Conservation (phyloP, 64 coral and sea anemone genomes). For the Hydrozoanthus tunicans region DNA sequence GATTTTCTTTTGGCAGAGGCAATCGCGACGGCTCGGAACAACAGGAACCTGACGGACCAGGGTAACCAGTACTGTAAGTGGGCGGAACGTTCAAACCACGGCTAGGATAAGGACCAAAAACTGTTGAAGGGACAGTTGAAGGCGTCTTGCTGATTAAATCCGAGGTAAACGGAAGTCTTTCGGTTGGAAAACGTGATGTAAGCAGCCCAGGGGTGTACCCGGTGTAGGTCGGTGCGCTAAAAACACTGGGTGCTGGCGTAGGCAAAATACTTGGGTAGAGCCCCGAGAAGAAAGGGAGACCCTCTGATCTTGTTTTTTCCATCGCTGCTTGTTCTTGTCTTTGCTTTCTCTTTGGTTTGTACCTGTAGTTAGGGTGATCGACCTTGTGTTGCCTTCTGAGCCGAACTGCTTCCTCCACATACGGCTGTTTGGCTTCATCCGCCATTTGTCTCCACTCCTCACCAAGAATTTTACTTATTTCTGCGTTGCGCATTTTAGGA, state of each 20-base stretch:
- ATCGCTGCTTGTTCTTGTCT: slow-evolving; percentile 46
- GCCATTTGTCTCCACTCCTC: slow-evolving; percentile 91
- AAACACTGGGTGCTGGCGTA: not conserved
- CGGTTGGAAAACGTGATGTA: slow-evolving; percentile 30
- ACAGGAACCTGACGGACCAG: slow-evolving; percentile 1
- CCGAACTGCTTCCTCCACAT: slow-evolving; percentile 74
- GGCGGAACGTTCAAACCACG: slow-evolving; percentile 5
- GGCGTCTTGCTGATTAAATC: slow-evolving; percentile 19
- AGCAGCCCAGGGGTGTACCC: slow-evolving; percentile 7
- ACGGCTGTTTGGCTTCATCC: slow-evolving; percentile 74
- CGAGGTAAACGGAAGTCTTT: slow-evolving; percentile 20
- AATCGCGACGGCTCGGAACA: slow-evolving; percentile 18
- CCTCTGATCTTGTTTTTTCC: slow-evolving; percentile 55
- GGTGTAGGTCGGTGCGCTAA: not conserved
- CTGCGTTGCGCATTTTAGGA: slow-evolving; percentile 95
- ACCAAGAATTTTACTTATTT: slow-evolving; percentile 91
- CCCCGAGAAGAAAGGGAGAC: slow-evolving; percentile 55
- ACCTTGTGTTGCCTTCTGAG: slow-evolving; percentile 86
- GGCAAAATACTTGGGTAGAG: slow-evolving; percentile 56
- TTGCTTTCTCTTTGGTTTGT: slow-evolving; percentile 82
- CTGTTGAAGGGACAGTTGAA: not conserved
- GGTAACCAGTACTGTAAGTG: not conserved
- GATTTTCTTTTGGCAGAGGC: slow-evolving; percentile 37
- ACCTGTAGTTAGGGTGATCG: slow-evolving; percentile 86
- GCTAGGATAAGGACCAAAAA: not conserved